Evolutionary conservation across 2,797 vertebrate species (phyloP), one percentile per base, ranked within the genome.

Genomic region (Helarctos malayanus): DNA sequence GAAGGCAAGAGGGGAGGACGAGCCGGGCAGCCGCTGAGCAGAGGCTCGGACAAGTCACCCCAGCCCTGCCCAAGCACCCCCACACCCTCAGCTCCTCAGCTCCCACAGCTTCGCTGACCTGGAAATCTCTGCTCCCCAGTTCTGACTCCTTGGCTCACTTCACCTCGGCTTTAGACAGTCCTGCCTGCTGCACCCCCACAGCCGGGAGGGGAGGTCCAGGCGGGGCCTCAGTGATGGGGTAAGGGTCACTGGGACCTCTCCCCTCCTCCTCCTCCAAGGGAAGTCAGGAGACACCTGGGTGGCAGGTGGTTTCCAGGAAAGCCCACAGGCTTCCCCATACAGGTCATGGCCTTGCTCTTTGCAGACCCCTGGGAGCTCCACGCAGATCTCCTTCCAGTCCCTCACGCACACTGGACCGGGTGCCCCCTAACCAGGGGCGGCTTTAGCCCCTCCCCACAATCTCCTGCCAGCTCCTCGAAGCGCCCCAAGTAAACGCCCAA

Each of bases 241-340:
- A 8, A 49, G 29, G 19, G 49, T 25, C 57, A 12, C 35, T 68
- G 57, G 38, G 69, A 84, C 32, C 41, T 4, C 10, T 5, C 38
- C 21, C 57, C 5, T 32, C 35, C 15, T 54, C 73, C 49, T 69
- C 32, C 63, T 45, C 23, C n/a, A 9, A 63, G 41, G 97, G 79
- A 35, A 32, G 41, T 49, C 41, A 63, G 75, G 63, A 38, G 52
- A 32, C 25, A 29, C 45, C 23, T 45, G 56, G 14, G 65, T 15
- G 35, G 69, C n/a, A 59, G 61, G 25, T 57, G 71, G 38, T 38
- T 87, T 76, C 78, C 23, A 32, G 57, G 61, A 95, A 78, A 56
- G 13, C 27, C 45, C 61, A 38, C 12, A 15, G 80, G 45, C 32
- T 32, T 38, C 23, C 47, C 69, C 57, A 10, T 19, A 57, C 16